Evolutionary conservation across 1,140 invertebrate genomes (phyloP).

Genomic region (Carcinoscorpius rotundicauda): DNA sequence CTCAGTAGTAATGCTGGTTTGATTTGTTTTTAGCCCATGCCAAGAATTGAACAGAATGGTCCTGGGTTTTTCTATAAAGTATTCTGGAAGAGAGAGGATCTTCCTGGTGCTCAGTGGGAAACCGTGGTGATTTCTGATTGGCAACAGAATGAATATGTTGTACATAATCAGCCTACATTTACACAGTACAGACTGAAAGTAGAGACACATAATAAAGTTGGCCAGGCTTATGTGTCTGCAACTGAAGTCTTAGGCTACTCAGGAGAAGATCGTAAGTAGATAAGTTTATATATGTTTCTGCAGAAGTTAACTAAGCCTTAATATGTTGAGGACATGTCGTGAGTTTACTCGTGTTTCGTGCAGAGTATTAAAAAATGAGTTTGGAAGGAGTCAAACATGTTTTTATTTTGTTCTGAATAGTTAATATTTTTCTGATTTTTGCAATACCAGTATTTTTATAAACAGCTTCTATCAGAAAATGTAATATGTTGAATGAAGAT

Average conservation of each 20-base stretch:
- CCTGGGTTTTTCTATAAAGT: slow-evolving; percentile 85
- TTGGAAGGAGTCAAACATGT: too few relatives aligned
- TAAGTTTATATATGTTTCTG: too few relatives aligned
- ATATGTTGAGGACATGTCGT: too few relatives aligned
- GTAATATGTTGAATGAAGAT: too few relatives aligned
- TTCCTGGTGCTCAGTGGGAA: slow-evolving; percentile 54
- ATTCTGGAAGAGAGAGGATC: slow-evolving; percentile 62
- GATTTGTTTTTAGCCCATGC: slow-evolving; percentile 51
- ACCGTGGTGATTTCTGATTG: slow-evolving; percentile 63
- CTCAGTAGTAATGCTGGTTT: neutral
- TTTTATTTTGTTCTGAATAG: too few relatives aligned
- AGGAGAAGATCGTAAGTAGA: slow-evolving; percentile 60
- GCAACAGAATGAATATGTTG: slow-evolving; percentile 47
- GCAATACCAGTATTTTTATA: too few relatives aligned
- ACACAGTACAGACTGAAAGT: slow-evolving; percentile 83
- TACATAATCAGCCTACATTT: slow-evolving; percentile 80
- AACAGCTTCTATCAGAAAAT: too few relatives aligned
- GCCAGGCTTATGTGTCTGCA: slow-evolving; percentile 69
- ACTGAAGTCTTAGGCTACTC: slow-evolving; percentile 78
- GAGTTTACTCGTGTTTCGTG: too few relatives aligned
- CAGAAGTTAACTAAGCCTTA: too few relatives aligned
- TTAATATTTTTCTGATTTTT: too few relatives aligned
- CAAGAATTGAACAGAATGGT: slow-evolving; percentile 90
- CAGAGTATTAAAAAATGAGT: too few relatives aligned
- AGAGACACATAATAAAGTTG: slow-evolving; percentile 75